These are phyloP conservation scores for Hofmannophila pseudospretella DNA, from an alignment of 2,888 invertebrate genomes.

Conservation along the genomic window DNA sequence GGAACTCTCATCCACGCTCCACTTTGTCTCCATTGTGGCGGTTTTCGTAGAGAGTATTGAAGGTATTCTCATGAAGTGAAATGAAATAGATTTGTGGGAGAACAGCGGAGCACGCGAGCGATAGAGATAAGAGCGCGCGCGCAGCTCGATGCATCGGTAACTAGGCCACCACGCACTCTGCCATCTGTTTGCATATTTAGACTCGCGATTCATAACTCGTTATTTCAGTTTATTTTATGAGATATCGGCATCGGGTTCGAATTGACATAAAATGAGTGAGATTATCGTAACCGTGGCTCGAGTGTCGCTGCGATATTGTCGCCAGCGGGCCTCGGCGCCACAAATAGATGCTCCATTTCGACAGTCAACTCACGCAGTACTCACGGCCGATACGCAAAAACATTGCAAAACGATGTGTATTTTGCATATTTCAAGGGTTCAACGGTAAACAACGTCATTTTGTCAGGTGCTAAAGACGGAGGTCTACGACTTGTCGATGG, in stretches of 20 bases:
- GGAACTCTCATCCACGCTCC: conserved; percentile 46
- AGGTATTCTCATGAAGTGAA: conserved; percentile 16
- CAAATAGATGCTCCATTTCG: conserved; percentile 75
- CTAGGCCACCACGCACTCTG: conserved; percentile 62
- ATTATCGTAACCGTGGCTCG: conserved; percentile 37
- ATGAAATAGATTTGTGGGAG: conserved; percentile 21
- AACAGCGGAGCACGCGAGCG: conserved; percentile 27
- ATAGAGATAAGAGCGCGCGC: conserved; percentile 45
- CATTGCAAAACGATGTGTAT: conserved; percentile 57
- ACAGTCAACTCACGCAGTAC: conserved; percentile 54
- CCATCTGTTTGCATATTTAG: conserved; percentile 54
- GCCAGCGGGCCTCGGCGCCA: conserved; percentile 70
- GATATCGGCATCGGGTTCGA: background rate
- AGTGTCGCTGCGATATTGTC: conserved; percentile 66
- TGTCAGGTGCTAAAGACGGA: background rate
- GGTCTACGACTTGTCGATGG: background rate
- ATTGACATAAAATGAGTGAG: conserved; percentile 13
- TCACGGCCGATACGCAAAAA: conserved; percentile 55
- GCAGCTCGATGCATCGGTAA: conserved; percentile 56
- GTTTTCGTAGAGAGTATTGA: conserved; percentile 11
- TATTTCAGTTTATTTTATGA: background rate
- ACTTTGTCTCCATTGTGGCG: conserved; percentile 24
- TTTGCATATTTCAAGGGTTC: conserved; percentile 35
- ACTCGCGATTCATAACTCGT: conserved; percentile 15
- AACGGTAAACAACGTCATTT: conserved; percentile 15